A percentile compares a stretch with the other conserved stretches of the same genome.
phyloP scores from a whole-genome alignment of 1,140 invertebrate genomes.

The Orussus abietinus region DNA sequence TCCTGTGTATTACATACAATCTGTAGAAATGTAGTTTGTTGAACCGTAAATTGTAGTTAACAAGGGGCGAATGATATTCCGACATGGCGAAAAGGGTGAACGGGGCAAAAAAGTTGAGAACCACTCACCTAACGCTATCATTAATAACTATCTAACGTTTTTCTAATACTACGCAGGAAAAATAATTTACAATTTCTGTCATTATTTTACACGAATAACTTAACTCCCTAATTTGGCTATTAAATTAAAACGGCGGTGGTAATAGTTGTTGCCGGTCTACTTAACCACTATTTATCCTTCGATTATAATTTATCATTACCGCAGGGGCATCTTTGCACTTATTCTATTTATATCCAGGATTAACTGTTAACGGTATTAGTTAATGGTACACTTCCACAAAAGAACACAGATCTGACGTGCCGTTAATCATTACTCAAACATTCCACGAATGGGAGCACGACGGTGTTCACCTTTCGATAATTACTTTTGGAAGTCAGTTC shows the following conservation, averaged over 20 bases:
- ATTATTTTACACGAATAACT: constrained; percentile 15
- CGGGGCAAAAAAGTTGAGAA: too few relatives aligned
- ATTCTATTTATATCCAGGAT: constrained; percentile 19
- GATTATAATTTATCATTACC: constrained; percentile 3
- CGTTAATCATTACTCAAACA: constrained; percentile 2
- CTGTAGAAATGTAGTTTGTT: too few relatives aligned
- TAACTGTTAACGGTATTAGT: constrained; percentile 11
- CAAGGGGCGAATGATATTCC: too few relatives aligned
- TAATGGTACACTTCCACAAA: constrained; percentile 14
- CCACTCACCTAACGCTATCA: too few relatives aligned
- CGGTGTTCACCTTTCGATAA: constrained; percentile 1
- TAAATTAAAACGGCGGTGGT: too few relatives aligned
- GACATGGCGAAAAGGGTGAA: too few relatives aligned
- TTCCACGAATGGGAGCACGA: constrained; percentile 1
- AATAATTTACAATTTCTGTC: constrained; percentile 16
- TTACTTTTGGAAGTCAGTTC: constrained; percentile 14
- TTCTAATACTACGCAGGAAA: constrained; percentile 5
- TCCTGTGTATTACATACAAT: too few relatives aligned
- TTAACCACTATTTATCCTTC: too few relatives aligned
- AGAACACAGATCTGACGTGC: constrained; percentile 8
- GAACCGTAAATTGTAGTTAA: too few relatives aligned
- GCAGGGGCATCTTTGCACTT: constrained; percentile 16
- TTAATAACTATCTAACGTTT: constrained; percentile 3
- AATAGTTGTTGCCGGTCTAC: too few relatives aligned
- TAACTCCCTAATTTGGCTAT: too few relatives aligned